Evolutionary conservation across 1,140 invertebrate genomes (phyloP).

Genomic region (Calephelis virginiensis): DNA sequence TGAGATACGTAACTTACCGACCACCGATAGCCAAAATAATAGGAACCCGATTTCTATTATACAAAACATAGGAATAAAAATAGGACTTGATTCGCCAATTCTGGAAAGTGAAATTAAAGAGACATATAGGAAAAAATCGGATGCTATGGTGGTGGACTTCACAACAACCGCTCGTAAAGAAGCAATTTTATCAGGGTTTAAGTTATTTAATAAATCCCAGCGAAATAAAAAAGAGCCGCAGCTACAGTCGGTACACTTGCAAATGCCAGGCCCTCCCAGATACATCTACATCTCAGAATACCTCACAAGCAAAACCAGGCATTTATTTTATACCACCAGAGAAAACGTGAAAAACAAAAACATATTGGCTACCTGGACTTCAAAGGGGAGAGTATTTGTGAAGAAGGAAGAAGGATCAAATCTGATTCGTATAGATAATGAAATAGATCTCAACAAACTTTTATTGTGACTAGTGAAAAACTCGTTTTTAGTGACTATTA

Average conservation of each 20-base stretch:
- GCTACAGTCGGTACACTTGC: background rate
- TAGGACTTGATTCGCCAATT: background rate
- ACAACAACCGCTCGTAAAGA: slow-evolving; percentile 12
- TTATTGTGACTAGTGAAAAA: background rate
- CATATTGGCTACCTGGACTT: no score
- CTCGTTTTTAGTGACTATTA: no score
- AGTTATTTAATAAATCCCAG: background rate
- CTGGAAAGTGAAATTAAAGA: slow-evolving; percentile 18
- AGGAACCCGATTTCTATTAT: background rate
- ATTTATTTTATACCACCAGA: no score
- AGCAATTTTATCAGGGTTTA: background rate
- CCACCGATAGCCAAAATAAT: background rate
- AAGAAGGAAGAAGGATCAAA: no score
- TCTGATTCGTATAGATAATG: no score
- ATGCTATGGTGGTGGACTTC: slow-evolving; percentile 22
- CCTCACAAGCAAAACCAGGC: no score
- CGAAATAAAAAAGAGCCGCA: background rate
- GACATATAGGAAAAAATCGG: slow-evolving; percentile 7
- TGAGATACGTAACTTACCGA: background rate
- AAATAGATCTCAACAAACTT: no score
- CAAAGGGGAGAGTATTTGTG: no score
- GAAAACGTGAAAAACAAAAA: no score
- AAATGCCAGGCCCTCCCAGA: background rate
- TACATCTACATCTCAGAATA: no score
- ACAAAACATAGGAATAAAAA: slow-evolving; percentile 3